Evolutionary conservation across 2,113 vertebrate species (phyloP).

Genomic region (Eulacestoma nigropectus): DNA sequence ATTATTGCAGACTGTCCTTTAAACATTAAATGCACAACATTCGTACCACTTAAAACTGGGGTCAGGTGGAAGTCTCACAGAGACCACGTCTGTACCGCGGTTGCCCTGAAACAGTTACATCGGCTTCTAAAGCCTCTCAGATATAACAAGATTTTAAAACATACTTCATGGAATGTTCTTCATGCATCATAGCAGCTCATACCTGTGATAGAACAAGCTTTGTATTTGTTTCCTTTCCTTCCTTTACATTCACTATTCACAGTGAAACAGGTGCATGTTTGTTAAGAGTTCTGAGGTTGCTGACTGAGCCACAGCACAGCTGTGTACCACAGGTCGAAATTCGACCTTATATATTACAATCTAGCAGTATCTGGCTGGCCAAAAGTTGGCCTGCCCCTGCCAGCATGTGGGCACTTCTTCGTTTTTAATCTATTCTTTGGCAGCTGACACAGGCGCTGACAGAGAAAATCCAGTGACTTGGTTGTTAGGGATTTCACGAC

Average conservation of each 20-base stretch:
- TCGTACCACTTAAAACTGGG: conserved; percentile 99
- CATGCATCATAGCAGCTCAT: conserved; percentile 90
- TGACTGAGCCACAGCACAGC: conserved; percentile 91
- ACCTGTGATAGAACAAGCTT: conserved; percentile 87
- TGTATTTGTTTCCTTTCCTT: conserved; percentile 76
- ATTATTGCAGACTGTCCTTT: conserved; percentile 99
- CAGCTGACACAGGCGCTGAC: conserved; percentile 88
- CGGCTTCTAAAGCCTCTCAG: conserved; percentile 95
- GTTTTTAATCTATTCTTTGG: conserved; percentile 90
- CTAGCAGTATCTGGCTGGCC: conserved; percentile 84
- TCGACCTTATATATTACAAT: conserved; percentile 86
- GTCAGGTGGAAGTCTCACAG: conserved; percentile 99
- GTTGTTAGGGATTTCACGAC: conserved; percentile 83
- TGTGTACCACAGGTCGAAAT: conserved; percentile 84
- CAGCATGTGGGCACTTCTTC: conserved; percentile 90
- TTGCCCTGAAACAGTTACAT: conserved; percentile 91
- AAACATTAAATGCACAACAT: conserved; percentile 99
- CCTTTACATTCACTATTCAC: conserved; percentile 96
- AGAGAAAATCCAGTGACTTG: conserved; percentile 92
- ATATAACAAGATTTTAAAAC: conserved; percentile 96
- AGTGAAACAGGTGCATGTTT: conserved; percentile 91
- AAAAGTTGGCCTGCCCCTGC: conserved; percentile 80
- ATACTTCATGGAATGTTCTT: conserved; percentile 97
- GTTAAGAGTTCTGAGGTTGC: conserved; percentile 84
- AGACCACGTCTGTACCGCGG: conserved; percentile 99